Conservation (phyloP, 2,113 vertebrate species). For the Polyodon spathula region DNA sequence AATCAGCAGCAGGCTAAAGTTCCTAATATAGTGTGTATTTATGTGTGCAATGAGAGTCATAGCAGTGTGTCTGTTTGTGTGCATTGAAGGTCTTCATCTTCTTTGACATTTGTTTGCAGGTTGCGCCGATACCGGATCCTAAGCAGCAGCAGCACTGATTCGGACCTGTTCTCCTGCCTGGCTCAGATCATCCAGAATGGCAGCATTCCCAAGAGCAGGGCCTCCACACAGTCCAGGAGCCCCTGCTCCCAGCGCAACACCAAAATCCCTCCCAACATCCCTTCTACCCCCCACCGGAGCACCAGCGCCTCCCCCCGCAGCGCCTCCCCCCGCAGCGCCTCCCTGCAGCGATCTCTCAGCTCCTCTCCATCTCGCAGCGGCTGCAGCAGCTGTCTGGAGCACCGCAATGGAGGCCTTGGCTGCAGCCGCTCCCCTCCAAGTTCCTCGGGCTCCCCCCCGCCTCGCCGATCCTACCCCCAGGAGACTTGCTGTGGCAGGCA, state of each 20-base stretch:
- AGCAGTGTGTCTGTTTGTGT: no score
- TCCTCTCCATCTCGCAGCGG: conserved; percentile 86
- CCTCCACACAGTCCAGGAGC: conserved; percentile 63
- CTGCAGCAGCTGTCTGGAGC: conserved; percentile 62
- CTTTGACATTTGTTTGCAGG: no score
- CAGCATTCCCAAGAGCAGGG: conserved; percentile 66
- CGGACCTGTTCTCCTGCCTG: conserved; percentile 86
- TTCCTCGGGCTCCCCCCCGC: conserved; percentile 86
- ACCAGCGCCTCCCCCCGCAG: conserved; percentile 89
- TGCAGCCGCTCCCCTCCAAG: conserved; percentile 94
- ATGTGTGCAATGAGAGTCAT: no score
- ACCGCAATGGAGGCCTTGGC: conserved; percentile 66
- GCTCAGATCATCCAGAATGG: conserved; percentile 90
- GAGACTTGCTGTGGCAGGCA: conserved; percentile 79
- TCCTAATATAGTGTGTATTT: no score
- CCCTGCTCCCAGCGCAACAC: conserved; percentile 66
- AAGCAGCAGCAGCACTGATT: conserved; percentile 82
- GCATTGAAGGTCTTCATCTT: no score
- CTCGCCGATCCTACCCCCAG: conserved; percentile 77
- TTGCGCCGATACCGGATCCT: conserved; percentile 83
- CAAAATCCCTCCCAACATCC: conserved; percentile 76
- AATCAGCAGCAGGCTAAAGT: no score
- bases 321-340: no score
- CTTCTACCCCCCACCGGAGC: conserved; percentile 79
- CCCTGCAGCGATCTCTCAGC: conserved; percentile 87